Evolutionary conservation across 2,888 invertebrate species (phyloP), one percentile per base, ranked within the genome.

Genomic region (Parnassius glacialis): DNA sequence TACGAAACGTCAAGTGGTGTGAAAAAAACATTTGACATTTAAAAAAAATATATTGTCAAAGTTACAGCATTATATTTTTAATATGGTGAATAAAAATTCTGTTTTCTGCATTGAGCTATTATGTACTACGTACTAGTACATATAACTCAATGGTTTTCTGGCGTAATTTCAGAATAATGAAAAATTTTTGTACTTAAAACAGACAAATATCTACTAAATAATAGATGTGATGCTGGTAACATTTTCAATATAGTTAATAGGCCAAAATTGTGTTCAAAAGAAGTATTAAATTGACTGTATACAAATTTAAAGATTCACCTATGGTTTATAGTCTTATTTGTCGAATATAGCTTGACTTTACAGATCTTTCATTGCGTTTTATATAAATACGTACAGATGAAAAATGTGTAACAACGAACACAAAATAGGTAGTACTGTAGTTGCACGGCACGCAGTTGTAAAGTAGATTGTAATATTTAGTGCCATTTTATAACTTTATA

Each of bases 401-500:
- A 16, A n/a, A 48, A 48, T 43, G 11, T 7, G 34, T 34, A 47
- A 47, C 13, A 47, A 47, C 47, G 11, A n/a, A 16, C n/a, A 25
- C 25, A 25, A 51, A 5, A 13, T 16, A 50, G 10, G 16, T 9
- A 12, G 13, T 9, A 51, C 12, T 50, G 12, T 25, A 51, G 25
- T 11, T 12, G 51, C 25, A 25, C 51, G 51, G 25, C 51, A 51
- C 51, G 11, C 25, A 25, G 13, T 48, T 45, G 45, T 45, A 45
- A n/a, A 45, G 7, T 45, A 45, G 45, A 45, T 25, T 53, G 41
- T 57, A 56, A 60, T 2, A 41, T 51, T 51, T 63, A 59, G 65
- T 67, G 65, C 64, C 62, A 65, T 64, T 60, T 51, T 47, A 55
- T 61, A 64, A 60, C 34, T 50, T 62, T 52, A 58, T 64, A 20